Evolutionary conservation across 2,888 invertebrate species (phyloP), one percentile per base, ranked within the genome.

Genomic region (Hemaris fuciformis): DNA sequence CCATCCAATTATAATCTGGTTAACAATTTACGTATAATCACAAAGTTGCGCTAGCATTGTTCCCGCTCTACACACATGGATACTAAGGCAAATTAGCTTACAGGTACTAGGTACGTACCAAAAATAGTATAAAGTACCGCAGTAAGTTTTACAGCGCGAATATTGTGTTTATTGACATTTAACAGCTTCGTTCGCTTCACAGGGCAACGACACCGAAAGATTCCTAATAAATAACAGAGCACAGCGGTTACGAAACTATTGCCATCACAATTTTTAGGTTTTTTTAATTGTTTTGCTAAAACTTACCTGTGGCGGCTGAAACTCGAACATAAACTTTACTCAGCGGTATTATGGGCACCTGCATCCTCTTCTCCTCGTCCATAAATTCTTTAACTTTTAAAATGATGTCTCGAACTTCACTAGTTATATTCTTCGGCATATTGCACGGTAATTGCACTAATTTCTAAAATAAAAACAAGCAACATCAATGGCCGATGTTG

Each of bases 341-440:
- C 13, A 91, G 77, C 1, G 91, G 91, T 75, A 91, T 91, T 74
- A 91, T 91, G 25, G 91, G 91, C 64, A 90, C 89, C 79, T 91
- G 91, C 91, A 91, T 91, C 43, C 91, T 84, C 75, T 91, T 91
- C 61, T 91, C 91, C 61, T 91, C 91, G 61, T 91, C 91, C 91
- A 91, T 91, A 74, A 91, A 91, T 68, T 91, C 91, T 70, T 91
- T 91, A 1, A 91, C 91, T 75, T 89, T 91, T 62, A 91, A 72
- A 74, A 91, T 91, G 70, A 91, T 88, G 59, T 91, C 91, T n/a
- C 91, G 87, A 57, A 91, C 91, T 76, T 91, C 91, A 73, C 74
- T 85, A 3, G 89, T 91, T 63, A 91, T 91, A 67, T 91, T 91
- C 79, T 91, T 91, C 71, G 91, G 91, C 91, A 91, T 91, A 73